Evolutionary conservation across 2,113 vertebrate genomes (phyloP), one percentile per base, ranked within the genome.

Genomic region (Callopanchax toddi): DNA sequence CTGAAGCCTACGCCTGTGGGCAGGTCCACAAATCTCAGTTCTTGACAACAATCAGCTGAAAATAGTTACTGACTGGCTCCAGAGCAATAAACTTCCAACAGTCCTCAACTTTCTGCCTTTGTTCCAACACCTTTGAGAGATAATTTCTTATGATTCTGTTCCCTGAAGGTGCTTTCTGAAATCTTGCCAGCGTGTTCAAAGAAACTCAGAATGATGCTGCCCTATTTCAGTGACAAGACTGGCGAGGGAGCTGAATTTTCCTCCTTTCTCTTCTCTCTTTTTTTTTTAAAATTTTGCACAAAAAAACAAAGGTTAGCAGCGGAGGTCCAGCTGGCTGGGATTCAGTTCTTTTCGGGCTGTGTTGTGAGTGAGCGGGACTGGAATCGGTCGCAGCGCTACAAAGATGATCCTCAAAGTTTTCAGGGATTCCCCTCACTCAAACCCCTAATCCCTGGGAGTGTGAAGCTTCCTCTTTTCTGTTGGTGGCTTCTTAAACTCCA

Each of bases 141-240:
- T 83, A 15, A 60, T 74, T 73, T 76, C 61, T 85, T 62, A 60
- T 69, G 68, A 76, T 82, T 71, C 68, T 62, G 67, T 50, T 89
- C 86, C 87, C 86, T 63, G 44, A 79, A 82, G 86, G 83, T 69
- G 64, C 72, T 80, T 87, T 70, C 69, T 76, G 80, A 84, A 88
- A 87, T 85, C 64, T 69, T 84, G 86, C 83, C 86, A 84, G 71
- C 29, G 40, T 57, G 64, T 88, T 90, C 85, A 90, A 89, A 89
- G 86, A 72, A 67, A 36, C 69, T 77, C 78, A 40, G 61, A 62
- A 79, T 83, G 85, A 80, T 37, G 79, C 65, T 85, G 83, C 71
- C 79, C 81, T 84, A 87, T 77, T 86, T 89, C 79, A 86, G 65
- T 74, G 83, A 87, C 85, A 85, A 83, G 86, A 72, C 81, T 42